Conservation (phyloP, 2,113 vertebrate species). For the Macquaria australasica region DNA sequence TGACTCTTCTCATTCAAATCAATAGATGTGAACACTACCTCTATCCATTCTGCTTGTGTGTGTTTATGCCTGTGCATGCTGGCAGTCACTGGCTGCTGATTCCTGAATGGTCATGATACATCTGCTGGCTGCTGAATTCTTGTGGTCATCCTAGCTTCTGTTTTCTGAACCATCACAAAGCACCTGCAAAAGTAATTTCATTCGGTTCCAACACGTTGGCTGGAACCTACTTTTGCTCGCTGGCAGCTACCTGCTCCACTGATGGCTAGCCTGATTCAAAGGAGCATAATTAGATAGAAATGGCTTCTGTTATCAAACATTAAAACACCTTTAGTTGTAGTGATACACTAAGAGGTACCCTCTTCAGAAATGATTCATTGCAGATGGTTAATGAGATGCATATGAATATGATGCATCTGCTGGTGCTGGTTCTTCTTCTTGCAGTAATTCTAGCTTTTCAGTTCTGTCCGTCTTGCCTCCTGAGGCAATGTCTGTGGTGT, state of each 20-base stretch:
- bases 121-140: conserved; percentile 41
- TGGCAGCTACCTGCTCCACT: conserved; percentile 48
- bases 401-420: conserved; percentile 6
- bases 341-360: not conserved
- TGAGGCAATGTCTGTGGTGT: not conserved
- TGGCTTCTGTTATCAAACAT: conserved; percentile 24
- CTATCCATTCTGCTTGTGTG: conserved; percentile 17
- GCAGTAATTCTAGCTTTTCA: not conserved
- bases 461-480: not conserved
- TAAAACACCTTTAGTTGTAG: conserved; percentile 14
- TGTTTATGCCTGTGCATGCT: conserved; percentile 14
- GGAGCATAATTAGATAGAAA: conserved; percentile 27
- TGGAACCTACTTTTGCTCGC: conserved; percentile 27
- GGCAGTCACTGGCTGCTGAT: conserved; percentile 40
- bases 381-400: conserved; percentile 29
- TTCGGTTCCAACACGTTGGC: conserved; percentile 34
- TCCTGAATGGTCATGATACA: conserved; percentile 52
- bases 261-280: conserved; percentile 30
- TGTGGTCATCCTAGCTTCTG: conserved; percentile 38
- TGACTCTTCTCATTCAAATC: conserved; percentile 34
- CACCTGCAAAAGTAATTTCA: conserved; percentile 43
- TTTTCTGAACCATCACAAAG: conserved; percentile 50
- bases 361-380: conserved; percentile 6
- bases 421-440: not conserved
- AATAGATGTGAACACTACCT: conserved; percentile 27